Evolutionary conservation across 2,113 vertebrate species (phyloP), one percentile per base, ranked within the genome.

Genomic region (Coturnix japonica): DNA sequence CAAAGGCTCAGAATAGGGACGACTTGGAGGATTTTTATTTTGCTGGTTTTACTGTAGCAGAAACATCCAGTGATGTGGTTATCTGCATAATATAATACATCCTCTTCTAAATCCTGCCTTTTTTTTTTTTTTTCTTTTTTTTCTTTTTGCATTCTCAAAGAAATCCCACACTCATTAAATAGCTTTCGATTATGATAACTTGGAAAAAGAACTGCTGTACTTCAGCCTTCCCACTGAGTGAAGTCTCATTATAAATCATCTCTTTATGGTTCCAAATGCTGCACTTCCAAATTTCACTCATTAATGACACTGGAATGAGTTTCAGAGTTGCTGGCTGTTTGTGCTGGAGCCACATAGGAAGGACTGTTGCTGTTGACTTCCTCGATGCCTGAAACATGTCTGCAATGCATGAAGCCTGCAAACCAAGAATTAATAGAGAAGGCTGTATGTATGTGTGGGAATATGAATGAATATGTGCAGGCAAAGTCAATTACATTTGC

Each of bases 161-260:
- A 96, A 94, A 93, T 91, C 89, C 66, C 91, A 94, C 66, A 57
- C 85, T 96, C 94, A 89, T 97, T 97, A 96, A 97, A 93, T 90
- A 95, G 90, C 74, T 97, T 92, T 95, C 95, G 96, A 79, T 96
- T 97, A 94, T 77, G 86, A 89, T 94, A 97, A 94, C 89, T 97
- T 91, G 82, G 93, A 96, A 90, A 92, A 81, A 91, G 90, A 87
- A 73, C 49, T 85, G 79, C 94, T 81, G 26, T 91, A 83, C 93
- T 85, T 95, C 6, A 41, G 91, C 94, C 81, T 95, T 93, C 95
- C 96, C 81, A 92, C 95, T 91, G 97, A 96, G 95, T 85, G 89
- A 96, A 95, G 82, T 95, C 96, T 97, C 89, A 93, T 97, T 97
- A 96, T 97, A 96, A 96, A 97, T 95, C 95, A 94, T 96, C 81